These are phyloP conservation scores for Aldrovandia affinis DNA, from an alignment of 2,797 vertebrate species.

Conservation along the genomic window DNA sequence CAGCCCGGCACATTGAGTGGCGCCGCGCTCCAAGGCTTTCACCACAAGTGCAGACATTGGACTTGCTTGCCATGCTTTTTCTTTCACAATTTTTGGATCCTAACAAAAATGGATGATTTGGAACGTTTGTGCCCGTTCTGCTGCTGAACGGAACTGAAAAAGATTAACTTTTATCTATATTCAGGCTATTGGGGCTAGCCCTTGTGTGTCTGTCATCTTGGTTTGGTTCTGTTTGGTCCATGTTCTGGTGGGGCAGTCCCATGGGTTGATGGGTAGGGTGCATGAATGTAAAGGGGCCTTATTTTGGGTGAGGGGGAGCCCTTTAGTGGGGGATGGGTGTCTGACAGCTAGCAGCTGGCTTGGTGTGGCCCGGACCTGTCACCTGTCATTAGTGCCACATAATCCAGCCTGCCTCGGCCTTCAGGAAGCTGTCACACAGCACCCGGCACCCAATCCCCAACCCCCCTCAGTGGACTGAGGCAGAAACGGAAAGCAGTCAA, in stretches of 20 bases:
- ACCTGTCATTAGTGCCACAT: slow-evolving; percentile 71
- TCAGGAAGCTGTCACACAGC: slow-evolving; percentile 52
- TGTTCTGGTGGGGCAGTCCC: background rate
- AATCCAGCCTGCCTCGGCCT: slow-evolving; percentile 62
- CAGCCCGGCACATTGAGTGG: background rate
- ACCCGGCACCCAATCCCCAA: slow-evolving; percentile 24
- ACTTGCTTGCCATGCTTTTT: background rate
- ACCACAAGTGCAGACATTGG: background rate
- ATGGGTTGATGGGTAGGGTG: background rate
- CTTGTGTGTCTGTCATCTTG: background rate
- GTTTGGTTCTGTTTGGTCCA: slow-evolving; percentile 3
- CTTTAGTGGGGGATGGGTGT: slow-evolving; percentile 65
- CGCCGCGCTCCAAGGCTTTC: background rate
- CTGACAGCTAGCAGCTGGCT: slow-evolving; percentile 38
- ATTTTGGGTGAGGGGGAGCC: slow-evolving; percentile 35
- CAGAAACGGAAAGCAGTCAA: slow-evolving; percentile 34
- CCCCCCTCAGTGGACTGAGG: slow-evolving; percentile 42
- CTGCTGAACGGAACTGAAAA: background rate
- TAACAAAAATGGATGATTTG: background rate
- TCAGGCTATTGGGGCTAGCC: background rate
- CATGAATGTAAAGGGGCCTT: background rate
- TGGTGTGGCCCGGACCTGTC: slow-evolving; percentile 58
- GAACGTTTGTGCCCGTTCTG: background rate
- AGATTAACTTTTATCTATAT: background rate
- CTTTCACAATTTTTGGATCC: background rate